These are phyloP conservation scores for Bujurquina vittata DNA, from an alignment of 2,113 vertebrate species.

Conservation along the genomic window DNA sequence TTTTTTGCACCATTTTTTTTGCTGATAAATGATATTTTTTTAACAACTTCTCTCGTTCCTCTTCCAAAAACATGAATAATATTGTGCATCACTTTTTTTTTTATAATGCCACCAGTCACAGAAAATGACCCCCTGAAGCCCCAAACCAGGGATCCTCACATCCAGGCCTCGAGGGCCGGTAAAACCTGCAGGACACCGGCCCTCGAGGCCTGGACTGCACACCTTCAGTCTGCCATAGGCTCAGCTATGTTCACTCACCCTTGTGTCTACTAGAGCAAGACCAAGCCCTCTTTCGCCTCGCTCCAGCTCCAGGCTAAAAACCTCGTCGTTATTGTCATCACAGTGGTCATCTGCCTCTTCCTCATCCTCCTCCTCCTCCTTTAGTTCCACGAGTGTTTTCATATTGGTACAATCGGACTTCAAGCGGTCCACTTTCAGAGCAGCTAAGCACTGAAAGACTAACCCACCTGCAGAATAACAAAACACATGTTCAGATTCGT, in stretches of 20 bases:
- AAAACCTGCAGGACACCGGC: background rate
- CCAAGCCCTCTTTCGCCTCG: constrained; percentile 76
- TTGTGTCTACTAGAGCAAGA: constrained; percentile 78
- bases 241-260: constrained; percentile 63
- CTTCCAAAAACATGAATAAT: background rate
- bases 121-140: background rate
- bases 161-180: background rate
- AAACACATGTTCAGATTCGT: background rate
- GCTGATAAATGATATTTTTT: too few species aligned
- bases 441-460: constrained; percentile 64
- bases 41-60: background rate
- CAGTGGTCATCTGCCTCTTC: constrained; percentile 19
- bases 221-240: background rate
- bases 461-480: constrained; percentile 48
- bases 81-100: background rate
- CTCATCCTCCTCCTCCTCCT: constrained; percentile 55
- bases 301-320: constrained; percentile 81
- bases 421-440: constrained; percentile 51
- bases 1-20: too few species aligned
- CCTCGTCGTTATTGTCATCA: constrained; percentile 63
- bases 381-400: constrained; percentile 39
- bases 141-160: background rate
- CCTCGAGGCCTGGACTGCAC: background rate
- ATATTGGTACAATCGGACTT: constrained; percentile 12
- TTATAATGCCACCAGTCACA: background rate